Conservation (phyloP, 2,113 vertebrate genomes). For the Callorhinus ursinus region DNA sequence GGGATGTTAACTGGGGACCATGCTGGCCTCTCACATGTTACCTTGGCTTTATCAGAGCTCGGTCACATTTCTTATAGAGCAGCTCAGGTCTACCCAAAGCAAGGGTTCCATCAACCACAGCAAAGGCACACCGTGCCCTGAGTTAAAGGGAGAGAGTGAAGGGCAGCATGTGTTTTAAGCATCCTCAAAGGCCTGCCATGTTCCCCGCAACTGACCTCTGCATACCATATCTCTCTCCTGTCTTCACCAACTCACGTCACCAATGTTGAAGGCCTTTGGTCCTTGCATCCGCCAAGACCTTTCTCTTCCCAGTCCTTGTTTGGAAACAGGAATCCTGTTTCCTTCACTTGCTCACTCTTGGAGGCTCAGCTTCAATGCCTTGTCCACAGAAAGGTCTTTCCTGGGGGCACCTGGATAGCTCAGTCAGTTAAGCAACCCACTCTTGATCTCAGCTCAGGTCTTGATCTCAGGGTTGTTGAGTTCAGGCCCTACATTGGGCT, state of each 20-base stretch:
- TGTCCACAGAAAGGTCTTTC: neutral
- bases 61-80: neutral
- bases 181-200: neutral
- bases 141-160: neutral
- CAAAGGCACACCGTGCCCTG: neutral
- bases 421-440: neutral
- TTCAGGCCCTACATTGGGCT: neutral
- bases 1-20: neutral
- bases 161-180: neutral
- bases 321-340: neutral
- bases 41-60: neutral
- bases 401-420: accelerated
- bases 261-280: neutral
- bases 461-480: neutral
- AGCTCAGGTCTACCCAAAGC: neutral
- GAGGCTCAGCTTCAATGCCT: neutral
- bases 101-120: neutral
- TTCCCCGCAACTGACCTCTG: neutral
- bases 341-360: neutral
- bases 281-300: neutral
- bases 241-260: too few relatives aligned
- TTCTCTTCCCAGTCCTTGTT: neutral
- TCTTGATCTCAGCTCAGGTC: neutral
- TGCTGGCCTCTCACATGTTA: accelerated
- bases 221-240: accelerated